These are phyloP conservation scores for Manacus vitellinus DNA, from an alignment of 2,113 vertebrate genomes.

Conservation along the genomic window DNA sequence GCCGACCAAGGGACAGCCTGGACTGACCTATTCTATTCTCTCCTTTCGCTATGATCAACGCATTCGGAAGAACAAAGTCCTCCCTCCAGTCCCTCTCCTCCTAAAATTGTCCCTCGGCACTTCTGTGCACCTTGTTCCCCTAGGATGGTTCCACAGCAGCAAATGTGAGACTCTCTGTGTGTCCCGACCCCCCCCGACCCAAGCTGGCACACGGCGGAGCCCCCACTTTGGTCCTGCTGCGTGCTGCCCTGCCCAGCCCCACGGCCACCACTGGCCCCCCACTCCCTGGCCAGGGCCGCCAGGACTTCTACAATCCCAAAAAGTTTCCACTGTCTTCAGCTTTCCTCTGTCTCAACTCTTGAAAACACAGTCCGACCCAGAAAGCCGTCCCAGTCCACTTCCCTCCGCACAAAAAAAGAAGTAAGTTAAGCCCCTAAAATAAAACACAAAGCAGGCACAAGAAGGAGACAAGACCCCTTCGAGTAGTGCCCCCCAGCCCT, in stretches of 20 bases:
- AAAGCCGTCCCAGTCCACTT: not conserved
- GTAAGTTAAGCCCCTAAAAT: not conserved
- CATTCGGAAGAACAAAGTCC: not conserved
- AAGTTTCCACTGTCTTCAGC: not conserved
- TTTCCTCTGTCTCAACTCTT: not conserved
- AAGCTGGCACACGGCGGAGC: not conserved
- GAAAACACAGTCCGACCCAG: not conserved
- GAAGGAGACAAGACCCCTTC: not conserved
- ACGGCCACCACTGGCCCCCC: not conserved
- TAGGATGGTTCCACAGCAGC: not conserved
- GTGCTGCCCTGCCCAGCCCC: not conserved
- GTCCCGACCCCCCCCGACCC: not conserved
- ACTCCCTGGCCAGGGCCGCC: not conserved
- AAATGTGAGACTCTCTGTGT: rapidly evolving
- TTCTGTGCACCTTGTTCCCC: not conserved
- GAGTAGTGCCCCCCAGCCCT: not conserved
- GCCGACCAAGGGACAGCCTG: not conserved
- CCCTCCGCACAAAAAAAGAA: not conserved
- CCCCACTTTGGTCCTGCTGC: not conserved
- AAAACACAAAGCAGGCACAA: not conserved
- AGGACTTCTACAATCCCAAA: not conserved
- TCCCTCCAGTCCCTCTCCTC: not conserved
- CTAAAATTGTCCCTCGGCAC: not conserved
- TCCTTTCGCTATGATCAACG: rapidly evolving
- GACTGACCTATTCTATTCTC: not conserved